These are phyloP conservation scores for Coregonus suidteri DNA, from an alignment of 2,797 vertebrate genomes.

Conservation along the genomic window DNA sequence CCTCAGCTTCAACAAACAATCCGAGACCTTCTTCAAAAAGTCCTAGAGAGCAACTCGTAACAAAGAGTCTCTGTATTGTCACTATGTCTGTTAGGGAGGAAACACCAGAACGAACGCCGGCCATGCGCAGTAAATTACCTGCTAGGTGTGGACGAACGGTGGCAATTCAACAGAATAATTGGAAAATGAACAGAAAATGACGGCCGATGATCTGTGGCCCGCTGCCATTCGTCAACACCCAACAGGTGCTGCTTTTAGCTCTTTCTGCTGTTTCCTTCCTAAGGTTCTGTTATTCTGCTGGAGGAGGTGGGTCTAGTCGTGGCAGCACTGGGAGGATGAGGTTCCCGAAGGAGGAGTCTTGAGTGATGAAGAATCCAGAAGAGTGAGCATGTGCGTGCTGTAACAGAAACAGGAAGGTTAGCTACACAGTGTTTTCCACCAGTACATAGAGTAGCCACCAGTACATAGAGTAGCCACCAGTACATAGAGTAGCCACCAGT, in stretches of 20 bases:
- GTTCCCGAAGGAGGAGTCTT: slow-evolving; percentile 97
- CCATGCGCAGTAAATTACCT: no score
- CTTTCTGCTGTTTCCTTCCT: not conserved
- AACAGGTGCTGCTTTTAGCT: not conserved
- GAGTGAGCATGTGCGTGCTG: slow-evolving; percentile 95
- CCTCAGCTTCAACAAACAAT: not conserved
- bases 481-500: no score
- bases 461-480: no score
- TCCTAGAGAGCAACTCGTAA: not conserved
- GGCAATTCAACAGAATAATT: no score
- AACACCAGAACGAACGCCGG: no score
- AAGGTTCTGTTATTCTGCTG: not conserved
- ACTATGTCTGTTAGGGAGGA: not conserved
- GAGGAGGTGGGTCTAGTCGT: slow-evolving; percentile 79
- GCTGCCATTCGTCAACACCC: not conserved
- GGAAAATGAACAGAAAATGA: no score
- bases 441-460: no score
- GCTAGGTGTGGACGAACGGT: no score
- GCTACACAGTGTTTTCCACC: no score
- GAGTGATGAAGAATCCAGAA: slow-evolving; percentile 97
- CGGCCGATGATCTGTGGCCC: no score
- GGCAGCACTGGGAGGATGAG: slow-evolving; percentile 96
- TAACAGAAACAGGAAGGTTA: slow-evolving; percentile 36
- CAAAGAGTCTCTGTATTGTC: not conserved
- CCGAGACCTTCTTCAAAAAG: not conserved